Evolutionary conservation across 2,797 vertebrate species (phyloP).

Genomic region (Hybognathus amarus): DNA sequence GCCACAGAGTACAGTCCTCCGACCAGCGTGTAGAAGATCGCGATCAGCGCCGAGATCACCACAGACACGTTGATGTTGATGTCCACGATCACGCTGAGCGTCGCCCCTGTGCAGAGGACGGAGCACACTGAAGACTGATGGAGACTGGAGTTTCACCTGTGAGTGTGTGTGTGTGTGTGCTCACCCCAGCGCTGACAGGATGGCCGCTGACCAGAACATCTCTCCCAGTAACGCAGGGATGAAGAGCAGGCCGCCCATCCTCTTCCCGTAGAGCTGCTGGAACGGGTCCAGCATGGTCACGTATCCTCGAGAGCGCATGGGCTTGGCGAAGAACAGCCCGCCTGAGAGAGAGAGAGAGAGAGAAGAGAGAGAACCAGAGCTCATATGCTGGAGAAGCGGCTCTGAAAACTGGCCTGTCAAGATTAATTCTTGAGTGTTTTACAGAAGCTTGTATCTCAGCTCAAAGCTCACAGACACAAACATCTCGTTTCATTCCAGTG

Average conservation of each 20-base stretch:
- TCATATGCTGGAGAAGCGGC: no score
- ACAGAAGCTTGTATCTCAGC: no score
- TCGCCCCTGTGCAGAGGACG: conserved; percentile 81
- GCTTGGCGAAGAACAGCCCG: conserved; percentile 97
- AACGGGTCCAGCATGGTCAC: conserved; percentile 99
- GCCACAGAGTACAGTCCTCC: conserved; percentile 96
- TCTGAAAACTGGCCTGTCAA: no score
- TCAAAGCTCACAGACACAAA: no score
- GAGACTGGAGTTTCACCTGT: neutral
- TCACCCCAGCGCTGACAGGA: conserved; percentile 96
- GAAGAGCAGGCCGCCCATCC: conserved; percentile 96
- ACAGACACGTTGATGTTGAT: conserved; percentile 89
- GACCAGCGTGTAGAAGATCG: conserved; percentile 92
- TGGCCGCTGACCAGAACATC: conserved; percentile 98
- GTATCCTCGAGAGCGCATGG: conserved; percentile 94
- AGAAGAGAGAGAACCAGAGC: no score
- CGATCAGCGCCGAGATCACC: conserved; percentile 91
- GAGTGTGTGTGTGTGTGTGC: neutral
- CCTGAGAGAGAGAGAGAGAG: conserved; percentile 71
- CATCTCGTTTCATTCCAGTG: no score
- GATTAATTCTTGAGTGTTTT: no score
- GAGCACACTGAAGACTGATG: neutral
- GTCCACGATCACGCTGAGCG: conserved; percentile 95
- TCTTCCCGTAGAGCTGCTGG: conserved; percentile 94
- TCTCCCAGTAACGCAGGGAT: conserved; percentile 97